phyloP scores from a whole-genome alignment of 2,888 invertebrate genomes.

The Lepidocyrtoides sp. region DNA sequence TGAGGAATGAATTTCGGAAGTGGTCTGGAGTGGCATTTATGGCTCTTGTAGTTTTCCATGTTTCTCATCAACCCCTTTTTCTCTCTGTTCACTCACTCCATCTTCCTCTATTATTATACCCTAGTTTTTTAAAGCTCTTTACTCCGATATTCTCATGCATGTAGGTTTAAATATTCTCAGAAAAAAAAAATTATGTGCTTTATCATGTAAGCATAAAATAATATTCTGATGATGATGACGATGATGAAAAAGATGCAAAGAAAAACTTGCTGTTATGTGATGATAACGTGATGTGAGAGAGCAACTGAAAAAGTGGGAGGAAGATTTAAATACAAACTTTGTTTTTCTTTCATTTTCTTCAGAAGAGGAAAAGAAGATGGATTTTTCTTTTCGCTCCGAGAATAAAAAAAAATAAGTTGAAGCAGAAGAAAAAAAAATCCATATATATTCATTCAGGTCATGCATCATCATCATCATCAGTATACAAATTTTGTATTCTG shows the following conservation, averaged over 20 bases:
- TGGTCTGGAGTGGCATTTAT: conserved; percentile 60
- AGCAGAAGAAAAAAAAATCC: too few relatives aligned
- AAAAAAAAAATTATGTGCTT: too few relatives aligned
- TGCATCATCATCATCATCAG: neutral
- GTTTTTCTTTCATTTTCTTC: conserved; percentile 47
- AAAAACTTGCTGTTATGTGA: too few relatives aligned
- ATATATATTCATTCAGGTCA: neutral
- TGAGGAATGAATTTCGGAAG: conserved; percentile 66
- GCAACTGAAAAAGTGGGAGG: too few relatives aligned
- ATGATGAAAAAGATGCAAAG: neutral
- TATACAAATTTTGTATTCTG: conserved; percentile 55
- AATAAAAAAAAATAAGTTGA: neutral
- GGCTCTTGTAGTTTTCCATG: conserved; percentile 38
- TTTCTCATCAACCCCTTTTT: neutral
- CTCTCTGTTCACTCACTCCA: too few relatives aligned
- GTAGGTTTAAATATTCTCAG: too few relatives aligned
- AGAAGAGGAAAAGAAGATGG: neutral
- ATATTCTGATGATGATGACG: neutral
- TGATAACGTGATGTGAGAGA: neutral
- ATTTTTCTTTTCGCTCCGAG: neutral
- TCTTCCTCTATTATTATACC: neutral
- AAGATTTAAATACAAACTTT: conserved; percentile 1
- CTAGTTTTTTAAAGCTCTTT: too few relatives aligned
- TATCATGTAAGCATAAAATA: too few relatives aligned
- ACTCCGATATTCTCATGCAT: too few relatives aligned